A percentile compares a stretch with the other conserved stretches of the same genome.
These are phyloP conservation scores for Neolamprologus modestus DNA, from an alignment of 2,113 vertebrate species.

Conservation along the genomic window DNA sequence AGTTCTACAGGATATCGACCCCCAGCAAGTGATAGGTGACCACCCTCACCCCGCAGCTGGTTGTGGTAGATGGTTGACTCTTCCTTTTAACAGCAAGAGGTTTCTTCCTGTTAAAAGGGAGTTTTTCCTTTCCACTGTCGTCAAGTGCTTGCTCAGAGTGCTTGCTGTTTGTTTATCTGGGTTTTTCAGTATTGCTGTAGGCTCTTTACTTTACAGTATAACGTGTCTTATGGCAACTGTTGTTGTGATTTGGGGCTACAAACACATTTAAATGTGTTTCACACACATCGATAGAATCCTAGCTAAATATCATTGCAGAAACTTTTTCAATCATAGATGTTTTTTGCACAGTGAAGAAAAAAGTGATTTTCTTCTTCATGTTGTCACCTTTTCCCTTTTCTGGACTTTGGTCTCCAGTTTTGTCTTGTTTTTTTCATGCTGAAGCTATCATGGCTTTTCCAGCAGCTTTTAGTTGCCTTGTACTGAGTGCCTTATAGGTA, in stretches of 20 bases:
- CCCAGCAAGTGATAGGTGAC: not conserved
- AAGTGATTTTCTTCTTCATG: not conserved
- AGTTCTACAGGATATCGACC: not conserved
- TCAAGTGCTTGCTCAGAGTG: not conserved
- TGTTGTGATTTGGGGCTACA: not conserved
- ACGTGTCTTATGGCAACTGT: not conserved
- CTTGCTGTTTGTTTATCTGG: not conserved
- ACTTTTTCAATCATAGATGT: not conserved
- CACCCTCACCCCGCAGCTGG: not conserved
- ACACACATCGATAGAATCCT: not conserved
- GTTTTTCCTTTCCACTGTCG: not conserved
- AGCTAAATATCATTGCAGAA: not conserved
- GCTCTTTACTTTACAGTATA: accelerated
- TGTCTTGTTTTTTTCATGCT: not conserved
- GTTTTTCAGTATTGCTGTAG: not conserved
- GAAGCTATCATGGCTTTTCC: not conserved
- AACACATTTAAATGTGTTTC: not conserved
- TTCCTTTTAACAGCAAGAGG: not conserved
- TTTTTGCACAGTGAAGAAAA: not conserved
- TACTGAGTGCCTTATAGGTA: not conserved
- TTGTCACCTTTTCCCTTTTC: not conserved
- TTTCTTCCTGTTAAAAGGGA: not conserved
- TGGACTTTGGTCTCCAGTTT: not conserved
- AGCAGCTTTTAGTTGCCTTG: not conserved
- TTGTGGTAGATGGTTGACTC: not conserved